phyloP scores from a whole-genome alignment of 92 coral and sea anemone species.

The Palythoa caribaeorum region DNA sequence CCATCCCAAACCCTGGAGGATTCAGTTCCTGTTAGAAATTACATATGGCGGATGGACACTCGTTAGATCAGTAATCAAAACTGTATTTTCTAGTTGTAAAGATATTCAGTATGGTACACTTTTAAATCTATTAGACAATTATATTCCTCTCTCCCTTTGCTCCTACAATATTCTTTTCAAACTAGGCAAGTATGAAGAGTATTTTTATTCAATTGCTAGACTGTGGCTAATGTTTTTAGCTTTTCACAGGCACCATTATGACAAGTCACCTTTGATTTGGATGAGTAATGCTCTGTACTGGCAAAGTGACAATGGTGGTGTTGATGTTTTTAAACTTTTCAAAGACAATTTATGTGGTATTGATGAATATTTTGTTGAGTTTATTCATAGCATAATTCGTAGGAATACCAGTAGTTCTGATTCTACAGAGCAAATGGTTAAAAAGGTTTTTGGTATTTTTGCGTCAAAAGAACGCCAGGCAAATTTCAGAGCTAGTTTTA shows the following conservation, averaged over 20 bases:
- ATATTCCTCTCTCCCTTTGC: conserved; percentile 59
- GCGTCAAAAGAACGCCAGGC: conserved; percentile 51
- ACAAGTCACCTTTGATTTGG: conserved; percentile 65
- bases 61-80: conserved; percentile 38
- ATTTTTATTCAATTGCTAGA: conserved; percentile 59
- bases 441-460: conserved; percentile 60
- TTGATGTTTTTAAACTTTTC: conserved; percentile 51
- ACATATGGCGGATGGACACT: conserved; percentile 62
- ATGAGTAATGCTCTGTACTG: conserved; percentile 57
- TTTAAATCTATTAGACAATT: conserved; percentile 47
- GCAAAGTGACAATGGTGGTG: conserved; percentile 44
- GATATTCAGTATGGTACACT: conserved; percentile 65
- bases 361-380: conserved; percentile 69
- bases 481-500: conserved; percentile 56
- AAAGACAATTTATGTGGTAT: conserved; percentile 31
- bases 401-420: conserved; percentile 47
- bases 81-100: conserved; percentile 42
- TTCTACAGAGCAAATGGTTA: conserved; percentile 35
- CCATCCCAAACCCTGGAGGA: conserved; percentile 67
- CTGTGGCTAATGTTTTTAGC: conserved; percentile 67
- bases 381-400: conserved; percentile 59
- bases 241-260: conserved; percentile 69
- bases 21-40: conserved; percentile 58
- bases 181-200: conserved; percentile 52
- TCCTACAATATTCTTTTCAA: conserved; percentile 66